These are phyloP conservation scores for Xanthorhoe designata DNA, from an alignment of 2,888 invertebrate species.

Conservation along the genomic window DNA sequence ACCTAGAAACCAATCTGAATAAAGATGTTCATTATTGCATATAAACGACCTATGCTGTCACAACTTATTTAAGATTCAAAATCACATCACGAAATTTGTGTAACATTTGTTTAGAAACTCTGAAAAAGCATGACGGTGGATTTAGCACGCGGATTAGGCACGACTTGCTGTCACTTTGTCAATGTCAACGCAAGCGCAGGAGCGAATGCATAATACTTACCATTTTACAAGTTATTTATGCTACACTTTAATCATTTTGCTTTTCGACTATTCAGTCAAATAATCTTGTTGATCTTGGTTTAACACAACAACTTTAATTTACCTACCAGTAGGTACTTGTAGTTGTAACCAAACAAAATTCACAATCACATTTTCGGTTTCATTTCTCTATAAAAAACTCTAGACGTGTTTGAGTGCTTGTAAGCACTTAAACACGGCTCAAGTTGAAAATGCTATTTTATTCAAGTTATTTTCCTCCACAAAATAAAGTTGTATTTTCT, in stretches of 20 bases:
- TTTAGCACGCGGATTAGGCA: slow-evolving; percentile 48
- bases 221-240: background rate
- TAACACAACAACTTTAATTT: too few species aligned
- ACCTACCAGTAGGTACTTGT: too few species aligned
- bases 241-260: too few species aligned
- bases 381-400: background rate
- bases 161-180: slow-evolving; percentile 50
- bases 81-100: slow-evolving; percentile 45
- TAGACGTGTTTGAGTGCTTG: too few species aligned
- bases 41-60: background rate
- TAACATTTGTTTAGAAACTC: slow-evolving; percentile 43
- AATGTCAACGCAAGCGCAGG: slow-evolving; percentile 44
- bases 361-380: background rate
- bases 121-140: slow-evolving; percentile 51
- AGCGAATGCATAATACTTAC: slow-evolving; percentile 1
- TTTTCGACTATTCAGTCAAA: too few species aligned
- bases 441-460: background rate
- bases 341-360: background rate
- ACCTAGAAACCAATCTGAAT: slow-evolving; percentile 14
- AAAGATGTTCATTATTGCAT: slow-evolving; percentile 16
- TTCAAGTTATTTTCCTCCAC: background rate
- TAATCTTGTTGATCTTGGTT: too few species aligned
- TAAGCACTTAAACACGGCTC: background rate
- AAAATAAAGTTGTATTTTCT: slow-evolving; percentile 42
- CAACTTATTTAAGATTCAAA: slow-evolving; percentile 21